Base-by-base conservation (phyloP, 2,888 invertebrate genomes). In the Rhogogaster chlorosoma region DNA sequence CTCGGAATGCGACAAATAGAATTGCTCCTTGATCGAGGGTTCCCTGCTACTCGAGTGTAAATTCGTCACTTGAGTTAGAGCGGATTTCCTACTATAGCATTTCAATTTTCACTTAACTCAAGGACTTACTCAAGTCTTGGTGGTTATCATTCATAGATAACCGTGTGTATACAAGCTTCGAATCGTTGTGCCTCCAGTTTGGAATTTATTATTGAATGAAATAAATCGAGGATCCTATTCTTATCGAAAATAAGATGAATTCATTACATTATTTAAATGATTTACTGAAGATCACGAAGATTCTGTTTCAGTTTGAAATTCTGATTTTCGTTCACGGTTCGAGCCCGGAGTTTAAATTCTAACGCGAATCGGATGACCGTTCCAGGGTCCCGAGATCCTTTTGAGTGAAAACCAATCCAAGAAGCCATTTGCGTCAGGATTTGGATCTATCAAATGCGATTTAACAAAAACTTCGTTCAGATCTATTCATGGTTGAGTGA, bases 351-450 rank as follows among this genome's bases (percentile, higher is more conserved):
- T 80, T 38, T 32, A 61, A 61, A 80, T 80, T 80, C 26, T 18
- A 49, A 15, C 10, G 38, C n/a, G 61, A 61, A 38, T 61, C 57
- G 57, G 38, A 38, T 61, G 61, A 61, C 57, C 80, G 36, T 80
- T 80, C 38, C 15, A 22, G 36, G 38, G 22, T 12, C 9, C 61
- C 18, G 6, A 77, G 38, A 22, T 80, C 36, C 80, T 61, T 80
- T 80, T 61, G 80, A 80, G 32, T 38, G 80, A 57, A 80, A 80
- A 80, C 80, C 80, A 80, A 80, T 80, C 80, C 38, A 61, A 80
- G 80, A 80, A 80, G 80, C 80, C 61, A 80, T 80, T 80, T 80
- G 80, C 57, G 80, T 80, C 57, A 61, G 80, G 38, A 38, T 57
- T 57, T 38, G 61, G 80, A 80, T 80, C 80, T 80, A 80, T 80